phyloP scores from a whole-genome alignment of 2,888 invertebrate species.

The Napeogenes sylphis region DNA sequence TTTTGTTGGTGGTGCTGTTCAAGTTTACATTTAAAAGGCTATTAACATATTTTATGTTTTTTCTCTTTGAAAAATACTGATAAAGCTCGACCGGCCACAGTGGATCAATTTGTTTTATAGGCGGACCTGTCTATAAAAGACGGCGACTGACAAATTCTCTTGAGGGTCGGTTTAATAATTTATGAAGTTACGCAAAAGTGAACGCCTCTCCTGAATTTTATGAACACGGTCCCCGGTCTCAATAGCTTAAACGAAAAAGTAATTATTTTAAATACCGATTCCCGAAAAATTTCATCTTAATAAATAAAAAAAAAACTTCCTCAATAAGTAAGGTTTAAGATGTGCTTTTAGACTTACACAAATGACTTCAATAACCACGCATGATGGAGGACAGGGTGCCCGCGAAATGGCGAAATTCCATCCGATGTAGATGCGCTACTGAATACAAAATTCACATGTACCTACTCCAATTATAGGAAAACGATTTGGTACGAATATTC shows the following conservation, averaged over 20 bases:
- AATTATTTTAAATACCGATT: not conserved
- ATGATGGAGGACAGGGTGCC: conserved; percentile 68
- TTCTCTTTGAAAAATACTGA: conserved; percentile 49
- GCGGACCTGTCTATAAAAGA: conserved; percentile 57
- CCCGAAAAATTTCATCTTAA: not conserved
- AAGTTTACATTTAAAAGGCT: conserved; percentile 17
- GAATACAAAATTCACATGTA: conserved; percentile 78
- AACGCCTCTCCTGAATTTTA: conserved; percentile 31
- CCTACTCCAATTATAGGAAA: conserved; percentile 79
- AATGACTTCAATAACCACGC: conserved; percentile 75
- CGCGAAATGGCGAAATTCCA: conserved; percentile 72
- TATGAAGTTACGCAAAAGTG: conserved; percentile 47
- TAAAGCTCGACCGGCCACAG: conserved; percentile 48
- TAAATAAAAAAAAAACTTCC: not conserved
- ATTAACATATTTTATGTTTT: conserved; percentile 32
- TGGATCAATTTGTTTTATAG: conserved; percentile 59
- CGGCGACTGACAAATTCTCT: conserved; percentile 53
- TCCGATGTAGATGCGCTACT: conserved; percentile 73
- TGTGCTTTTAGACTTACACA: conserved; percentile 42
- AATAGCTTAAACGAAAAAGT: conserved; percentile 8
- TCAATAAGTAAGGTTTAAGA: conserved; percentile 9
- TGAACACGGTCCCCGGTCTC: conserved; percentile 19
- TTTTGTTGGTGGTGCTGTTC: not conserved
- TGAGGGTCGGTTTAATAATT: conserved; percentile 50
- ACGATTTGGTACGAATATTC: conserved; percentile 78